Conservation (phyloP, 2,113 vertebrate genomes). For the Regulus satrapa region DNA sequence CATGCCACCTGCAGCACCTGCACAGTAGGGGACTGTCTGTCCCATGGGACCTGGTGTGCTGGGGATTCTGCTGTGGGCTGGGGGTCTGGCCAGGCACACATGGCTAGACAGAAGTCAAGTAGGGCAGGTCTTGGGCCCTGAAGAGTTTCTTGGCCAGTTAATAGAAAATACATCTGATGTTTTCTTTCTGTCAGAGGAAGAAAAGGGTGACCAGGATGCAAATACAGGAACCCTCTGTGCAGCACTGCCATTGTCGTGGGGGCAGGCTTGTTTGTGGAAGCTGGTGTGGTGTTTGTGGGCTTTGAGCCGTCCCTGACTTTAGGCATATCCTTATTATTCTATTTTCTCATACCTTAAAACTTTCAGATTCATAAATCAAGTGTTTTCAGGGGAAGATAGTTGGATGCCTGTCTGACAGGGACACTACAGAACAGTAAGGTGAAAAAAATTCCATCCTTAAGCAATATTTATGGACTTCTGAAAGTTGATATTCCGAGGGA, state of each 20-base stretch:
- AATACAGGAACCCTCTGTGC: background rate
- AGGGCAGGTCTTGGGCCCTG: background rate
- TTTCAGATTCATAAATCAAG: constrained; percentile 47
- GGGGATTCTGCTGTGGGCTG: background rate
- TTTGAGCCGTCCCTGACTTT: background rate
- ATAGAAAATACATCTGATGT: background rate
- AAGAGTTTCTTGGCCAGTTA: background rate
- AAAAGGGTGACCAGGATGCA: background rate
- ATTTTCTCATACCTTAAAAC: background rate
- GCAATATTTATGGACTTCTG: constrained; percentile 23
- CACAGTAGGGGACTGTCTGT: constrained; percentile 82
- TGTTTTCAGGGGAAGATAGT: constrained; percentile 53
- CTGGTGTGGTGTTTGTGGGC: background rate
- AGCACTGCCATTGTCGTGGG: background rate
- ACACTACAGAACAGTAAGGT: constrained; percentile 7
- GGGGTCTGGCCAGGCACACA: background rate
- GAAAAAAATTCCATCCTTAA: background rate
- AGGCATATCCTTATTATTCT: background rate
- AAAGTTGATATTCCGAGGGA: constrained; percentile 33
- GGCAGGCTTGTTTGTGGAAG: background rate
- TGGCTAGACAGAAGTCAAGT: background rate
- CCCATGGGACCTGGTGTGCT: background rate
- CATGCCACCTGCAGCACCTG: constrained; percentile 80
- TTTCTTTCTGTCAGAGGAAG: background rate
- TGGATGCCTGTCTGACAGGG: constrained; percentile 21